Conservation (phyloP, 2,888 invertebrate species). For the Macrophya alboannulata region DNA sequence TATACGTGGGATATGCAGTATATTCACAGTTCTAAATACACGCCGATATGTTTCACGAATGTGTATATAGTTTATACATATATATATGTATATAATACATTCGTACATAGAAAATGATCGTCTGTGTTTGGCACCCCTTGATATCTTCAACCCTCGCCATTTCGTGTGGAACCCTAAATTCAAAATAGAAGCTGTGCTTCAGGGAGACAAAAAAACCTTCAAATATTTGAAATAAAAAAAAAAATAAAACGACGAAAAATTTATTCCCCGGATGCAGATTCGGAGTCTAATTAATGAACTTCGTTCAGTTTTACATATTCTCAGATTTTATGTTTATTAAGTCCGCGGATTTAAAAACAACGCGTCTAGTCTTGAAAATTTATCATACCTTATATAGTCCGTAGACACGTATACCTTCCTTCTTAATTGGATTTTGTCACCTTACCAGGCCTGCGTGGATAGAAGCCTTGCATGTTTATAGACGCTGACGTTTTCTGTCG, state of each 20-base stretch:
- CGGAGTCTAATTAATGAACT: background rate
- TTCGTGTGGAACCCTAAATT: background rate
- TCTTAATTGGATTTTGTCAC: slow-evolving; percentile 15
- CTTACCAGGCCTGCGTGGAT: background rate
- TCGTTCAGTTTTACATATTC: background rate
- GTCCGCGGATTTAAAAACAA: background rate
- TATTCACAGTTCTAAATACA: slow-evolving; percentile 36
- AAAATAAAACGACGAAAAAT: background rate
- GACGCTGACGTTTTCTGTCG: background rate
- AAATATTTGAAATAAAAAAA: background rate
- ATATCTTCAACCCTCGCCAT: slow-evolving; percentile 11
- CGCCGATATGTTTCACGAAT: background rate
- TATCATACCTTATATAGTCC: background rate
- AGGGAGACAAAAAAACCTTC: background rate
- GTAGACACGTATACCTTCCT: background rate
- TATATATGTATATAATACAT: background rate
- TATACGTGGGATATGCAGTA: slow-evolving; percentile 8
- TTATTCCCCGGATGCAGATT: background rate
- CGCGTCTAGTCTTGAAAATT: background rate
- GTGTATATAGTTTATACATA: background rate
- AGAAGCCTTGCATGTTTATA: slow-evolving; percentile 29
- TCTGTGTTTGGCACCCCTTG: background rate
- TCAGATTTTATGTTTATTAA: background rate
- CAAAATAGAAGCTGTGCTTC: background rate
- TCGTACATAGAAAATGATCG: slow-evolving; percentile 24